Evolutionary conservation across 1,140 invertebrate species (phyloP).

Genomic region (Diorhabda sublineata): DNA sequence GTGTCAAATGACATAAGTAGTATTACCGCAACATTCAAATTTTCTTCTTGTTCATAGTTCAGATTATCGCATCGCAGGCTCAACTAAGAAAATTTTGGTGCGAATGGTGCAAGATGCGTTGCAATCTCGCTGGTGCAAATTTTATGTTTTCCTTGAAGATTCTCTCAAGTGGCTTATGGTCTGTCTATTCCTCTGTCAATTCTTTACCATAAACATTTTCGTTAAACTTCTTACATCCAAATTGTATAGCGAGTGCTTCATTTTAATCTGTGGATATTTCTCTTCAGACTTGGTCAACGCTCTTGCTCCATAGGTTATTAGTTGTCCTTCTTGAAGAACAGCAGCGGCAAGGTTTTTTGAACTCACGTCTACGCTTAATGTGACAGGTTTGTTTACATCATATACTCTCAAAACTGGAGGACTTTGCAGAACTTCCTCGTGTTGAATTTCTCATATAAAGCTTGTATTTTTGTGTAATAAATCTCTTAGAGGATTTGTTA

Average conservation of each 20-base stretch:
- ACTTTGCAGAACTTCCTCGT: too few relatives aligned
- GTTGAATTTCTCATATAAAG: too few relatives aligned
- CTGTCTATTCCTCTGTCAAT: constrained; percentile 41
- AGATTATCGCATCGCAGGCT: too few relatives aligned
- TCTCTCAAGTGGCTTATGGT: constrained; percentile 39
- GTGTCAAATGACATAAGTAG: too few relatives aligned
- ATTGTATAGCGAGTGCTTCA: constrained; percentile 42
- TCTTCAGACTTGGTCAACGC: constrained; percentile 39
- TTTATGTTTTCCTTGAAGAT: constrained; percentile 48
- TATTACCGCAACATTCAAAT: too few relatives aligned
- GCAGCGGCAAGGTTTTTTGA: constrained; percentile 33
- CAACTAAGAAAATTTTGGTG: too few relatives aligned
- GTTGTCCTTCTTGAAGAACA: constrained; percentile 32
- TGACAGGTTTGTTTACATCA: too few relatives aligned
- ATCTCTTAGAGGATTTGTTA: too few relatives aligned
- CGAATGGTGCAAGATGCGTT: constrained; percentile 14
- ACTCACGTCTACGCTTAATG: constrained; percentile 21
- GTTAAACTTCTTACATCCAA: constrained; percentile 26
- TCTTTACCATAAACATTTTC: constrained; percentile 37
- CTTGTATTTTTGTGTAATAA: too few relatives aligned
- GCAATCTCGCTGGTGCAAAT: constrained; percentile 42
- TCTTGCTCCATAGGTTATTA: constrained; percentile 37
- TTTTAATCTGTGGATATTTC: constrained; percentile 44
- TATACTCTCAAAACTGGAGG: background rate
- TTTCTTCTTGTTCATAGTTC: too few relatives aligned